phyloP scores from a whole-genome alignment of 1,140 invertebrate genomes.

The Ditylenchus dipsaci region DNA sequence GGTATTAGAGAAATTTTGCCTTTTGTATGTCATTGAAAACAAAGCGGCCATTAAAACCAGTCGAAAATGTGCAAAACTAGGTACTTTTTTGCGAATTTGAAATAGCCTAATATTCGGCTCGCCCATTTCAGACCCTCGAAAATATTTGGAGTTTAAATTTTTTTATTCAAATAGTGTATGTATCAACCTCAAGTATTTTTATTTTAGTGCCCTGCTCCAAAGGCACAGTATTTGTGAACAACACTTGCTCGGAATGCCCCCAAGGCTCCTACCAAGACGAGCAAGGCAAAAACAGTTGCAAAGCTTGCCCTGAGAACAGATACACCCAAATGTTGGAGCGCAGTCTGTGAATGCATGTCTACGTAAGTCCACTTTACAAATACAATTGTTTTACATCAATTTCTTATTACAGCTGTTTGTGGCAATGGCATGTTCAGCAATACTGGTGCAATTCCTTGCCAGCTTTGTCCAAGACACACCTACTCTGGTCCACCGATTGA shows the following conservation, averaged over 20 bases:
- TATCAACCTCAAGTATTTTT: too few species aligned
- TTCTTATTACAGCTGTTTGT: slow-evolving; percentile 70
- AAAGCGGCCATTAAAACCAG: too few species aligned
- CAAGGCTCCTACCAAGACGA: slow-evolving; percentile 75
- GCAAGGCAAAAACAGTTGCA: slow-evolving; percentile 77
- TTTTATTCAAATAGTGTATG: too few species aligned
- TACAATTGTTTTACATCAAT: neutral
- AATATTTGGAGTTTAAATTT: too few species aligned
- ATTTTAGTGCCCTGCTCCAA: slow-evolving; percentile 54
- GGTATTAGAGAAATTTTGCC: too few species aligned
- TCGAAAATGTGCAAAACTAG: too few species aligned
- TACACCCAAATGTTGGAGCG: slow-evolving; percentile 80
- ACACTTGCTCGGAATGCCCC: slow-evolving; percentile 58
- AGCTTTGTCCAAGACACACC: slow-evolving; percentile 87
- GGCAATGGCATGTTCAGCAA: slow-evolving; percentile 91
- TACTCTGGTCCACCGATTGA: slow-evolving; percentile 75
- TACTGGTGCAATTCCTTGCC: slow-evolving; percentile 84
- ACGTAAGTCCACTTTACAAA: slow-evolving; percentile 46
- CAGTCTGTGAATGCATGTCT: slow-evolving; percentile 60
- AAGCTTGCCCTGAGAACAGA: slow-evolving; percentile 80
- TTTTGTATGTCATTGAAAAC: too few species aligned
- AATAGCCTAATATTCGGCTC: too few species aligned
- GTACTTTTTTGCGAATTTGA: too few species aligned
- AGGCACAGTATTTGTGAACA: slow-evolving; percentile 55
- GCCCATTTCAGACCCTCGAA: too few species aligned